Base-by-base conservation (phyloP, 2,888 invertebrate genomes). In the Lutraria lutraria region DNA sequence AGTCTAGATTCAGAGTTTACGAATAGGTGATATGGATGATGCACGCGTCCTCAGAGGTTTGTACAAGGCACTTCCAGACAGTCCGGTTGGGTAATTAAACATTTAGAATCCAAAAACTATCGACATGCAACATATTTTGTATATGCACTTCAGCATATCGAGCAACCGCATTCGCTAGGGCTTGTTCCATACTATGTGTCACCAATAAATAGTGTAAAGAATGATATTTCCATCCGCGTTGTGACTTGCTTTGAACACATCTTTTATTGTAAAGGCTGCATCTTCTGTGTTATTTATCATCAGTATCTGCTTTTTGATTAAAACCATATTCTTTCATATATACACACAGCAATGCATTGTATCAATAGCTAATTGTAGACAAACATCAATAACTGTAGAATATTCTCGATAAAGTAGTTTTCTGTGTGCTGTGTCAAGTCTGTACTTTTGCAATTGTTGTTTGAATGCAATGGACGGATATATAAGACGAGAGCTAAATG, bases 321-420 rank as follows among this genome's bases (percentile, higher is more conserved):
- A n/a, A 21, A 25, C 63, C 25, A 25, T 25, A 68, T 68, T 68
- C 63, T 68, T 68, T 25, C 63, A 68, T 21, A 68, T 68, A n/a
- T n/a, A 68, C n/a, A 60, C n/a, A 60, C 60, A 8, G 2, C 60
- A 19, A 68, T 68, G 63, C 63, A 68, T 25, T 56, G 19, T 56
- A 56, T 68, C 63, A 68, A 68, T 68, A 68, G 63, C n/a, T n/a
- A 68, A 25, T 68, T 68, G 63, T 68, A n/a, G n/a, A 68, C 6
- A n/a, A 25, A 68, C 25, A 25, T 68, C 63, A 68, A 68, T 68
- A 68, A 8, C 8, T 25, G 63, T 68, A 68, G 12, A 68, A 10
- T 25, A 68, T 68, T 25, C 25, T 13, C 25, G 43, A 43, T 43
- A 43, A 43, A 43, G 43, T 43, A 2, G 25, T 25, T 68, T 12